Percentiles rank a stretch among this genome's conserved stretches.
Conservation (phyloP, 2,797 vertebrate genomes). For the Spea hammondii region DNA sequence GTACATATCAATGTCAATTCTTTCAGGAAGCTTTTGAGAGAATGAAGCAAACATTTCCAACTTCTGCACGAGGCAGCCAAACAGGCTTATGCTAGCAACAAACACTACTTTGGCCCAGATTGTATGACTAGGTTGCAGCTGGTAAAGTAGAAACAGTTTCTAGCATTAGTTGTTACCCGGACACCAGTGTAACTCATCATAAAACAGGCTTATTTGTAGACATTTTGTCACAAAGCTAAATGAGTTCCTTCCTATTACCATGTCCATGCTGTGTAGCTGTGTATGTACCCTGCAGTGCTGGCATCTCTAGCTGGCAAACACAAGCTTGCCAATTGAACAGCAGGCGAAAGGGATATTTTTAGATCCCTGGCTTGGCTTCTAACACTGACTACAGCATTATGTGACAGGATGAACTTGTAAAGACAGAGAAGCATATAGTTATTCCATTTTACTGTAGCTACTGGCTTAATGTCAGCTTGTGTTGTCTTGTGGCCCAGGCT, state of each 20-base stretch:
- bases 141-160: not conserved
- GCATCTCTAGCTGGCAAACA: conserved; percentile 42
- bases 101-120: no score
- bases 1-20: no score
- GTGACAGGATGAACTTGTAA: conserved; percentile 44
- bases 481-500: conserved; percentile 21
- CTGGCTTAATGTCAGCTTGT: conserved; percentile 20
- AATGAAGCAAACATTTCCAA: no score
- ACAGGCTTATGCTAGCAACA: no score
- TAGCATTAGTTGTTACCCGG: not conserved
- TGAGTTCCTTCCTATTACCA: conserved; percentile 34
- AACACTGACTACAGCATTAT: conserved; percentile 29
- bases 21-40: no score
- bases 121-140: no score
- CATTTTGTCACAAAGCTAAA: conserved; percentile 12
- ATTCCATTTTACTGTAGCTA: conserved; percentile 14
- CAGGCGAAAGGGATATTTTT: conserved; percentile 49
- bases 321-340: conserved; percentile 46
- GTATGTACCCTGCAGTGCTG: conserved; percentile 47
- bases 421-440: conserved; percentile 43
- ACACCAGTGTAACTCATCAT: conserved; percentile 1
- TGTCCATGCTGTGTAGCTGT: conserved; percentile 21
- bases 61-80: no score
- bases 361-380: conserved; percentile 36
- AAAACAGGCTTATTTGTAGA: conserved; percentile 3